Evolutionary conservation across 2,888 invertebrate genomes (phyloP), one percentile per base, ranked within the genome.

Genomic region (Mycalesis mineus): DNA sequence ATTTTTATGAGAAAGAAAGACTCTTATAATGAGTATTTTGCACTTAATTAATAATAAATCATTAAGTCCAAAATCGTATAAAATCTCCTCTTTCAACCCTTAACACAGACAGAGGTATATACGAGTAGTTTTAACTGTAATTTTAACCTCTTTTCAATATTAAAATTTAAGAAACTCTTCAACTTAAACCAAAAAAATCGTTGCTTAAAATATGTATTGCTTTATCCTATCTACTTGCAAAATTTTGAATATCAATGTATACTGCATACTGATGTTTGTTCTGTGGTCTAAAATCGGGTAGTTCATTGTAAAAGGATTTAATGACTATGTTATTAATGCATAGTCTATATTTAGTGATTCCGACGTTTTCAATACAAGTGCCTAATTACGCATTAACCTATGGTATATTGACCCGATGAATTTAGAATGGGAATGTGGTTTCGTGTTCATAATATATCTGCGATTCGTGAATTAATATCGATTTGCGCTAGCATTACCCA

Each of bases 231-330:
- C 47, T 47, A 33, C 11, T 6, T 31, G 15, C 5, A 15, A 11
- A 5, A 15, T 1, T 33, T 33, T 11, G 0, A 15, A 47, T 33
- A 33, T 40, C 40, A 14, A 0, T 8, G 13, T 15, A 15, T 49
- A 28, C 8, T 31, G 14, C 28, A 31, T 41, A 28, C 37, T 9
- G 39, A 49, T 49, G 13, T 39, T 49, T 49, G 49, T 49, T 37
- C 37, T 37, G 37, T 13, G 39, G 37, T 28, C 13, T 28, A 13
- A 37, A 39, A 49, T 49, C 22, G 0, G 28, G 37, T 28, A 14
- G 49, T 49, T n/a, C 47, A 47, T 47, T 47, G 47, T 47, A 9
- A 47, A 47, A 14, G 33, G 47, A 15, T 33, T 47, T 29, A 31
- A 45, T 45, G 45, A 45, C 45, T 45, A 28, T 7, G 45, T 45